Evolutionary conservation across 1,140 invertebrate species (phyloP), one percentile per base, ranked within the genome.

Genomic region (Pseudomyrmex flavicornis): DNA sequence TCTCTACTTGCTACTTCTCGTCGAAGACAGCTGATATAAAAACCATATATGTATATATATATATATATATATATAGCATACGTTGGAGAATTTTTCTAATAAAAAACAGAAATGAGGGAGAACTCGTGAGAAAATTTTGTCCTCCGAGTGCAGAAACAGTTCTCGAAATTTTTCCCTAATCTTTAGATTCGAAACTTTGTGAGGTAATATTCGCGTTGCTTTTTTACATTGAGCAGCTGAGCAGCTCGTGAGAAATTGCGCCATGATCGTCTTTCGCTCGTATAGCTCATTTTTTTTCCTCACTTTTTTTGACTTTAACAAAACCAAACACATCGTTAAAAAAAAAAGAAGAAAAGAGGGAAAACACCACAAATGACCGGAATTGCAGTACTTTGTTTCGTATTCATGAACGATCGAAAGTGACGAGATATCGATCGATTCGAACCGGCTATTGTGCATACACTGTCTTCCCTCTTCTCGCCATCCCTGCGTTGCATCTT

Each of bases 331-430:
- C 10, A 48, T 68, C 17, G 56, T 26, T 52, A 17, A 75, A 66
- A 58, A 74, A 46, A 56, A 7, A 12, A 46, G 13, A 15, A 44
- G 66, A n/a, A 56, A 17, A 72, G 70, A 70, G 70, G 70, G 75
- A 70, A 84, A 76, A 54, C 66, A 63, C 20, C 62, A 10, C 44
- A 77, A 86, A 69, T 63, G 70, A 85, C 75, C 62, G 52, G 17
- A 85, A 58, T 70, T 66, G 13, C 59, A 61, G 46, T 35, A 35
- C 35, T 35, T 88, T 70, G 79, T 89, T 88, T 77, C 46, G 73
- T 76, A 89, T 89, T 89, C 86, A 89, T 85, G 74, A 83, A 22
- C 77, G 87, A 88, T 88, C 86, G 79, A 88, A 79, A 69, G 59
- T 68, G 73, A 85, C 85, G 79, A 72, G 83, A 77, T 80, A 88